These are phyloP conservation scores for Aradophagus sp. DNA, from an alignment of 1,140 invertebrate genomes.

Conservation along the genomic window DNA sequence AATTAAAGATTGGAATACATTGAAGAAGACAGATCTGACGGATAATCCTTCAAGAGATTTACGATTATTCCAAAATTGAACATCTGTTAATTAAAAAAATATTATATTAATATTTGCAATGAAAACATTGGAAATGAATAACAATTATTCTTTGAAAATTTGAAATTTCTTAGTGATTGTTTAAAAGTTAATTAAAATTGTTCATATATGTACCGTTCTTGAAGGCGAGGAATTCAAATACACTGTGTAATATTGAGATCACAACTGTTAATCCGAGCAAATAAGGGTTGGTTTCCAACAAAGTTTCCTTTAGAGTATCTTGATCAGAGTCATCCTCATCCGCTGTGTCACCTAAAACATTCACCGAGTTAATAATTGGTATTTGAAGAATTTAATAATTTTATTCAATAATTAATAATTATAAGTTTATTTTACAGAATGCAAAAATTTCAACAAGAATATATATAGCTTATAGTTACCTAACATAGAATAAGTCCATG, in stretches of 20 bases:
- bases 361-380: no score
- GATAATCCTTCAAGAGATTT: conserved; percentile 98
- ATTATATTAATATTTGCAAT: no score
- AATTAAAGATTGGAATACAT: conserved; percentile 96
- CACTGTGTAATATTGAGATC: conserved; percentile 96
- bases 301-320: conserved; percentile 96
- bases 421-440: no score
- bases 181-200: no score
- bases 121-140: no score
- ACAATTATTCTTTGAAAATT: conserved; percentile 1
- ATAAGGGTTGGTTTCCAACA: conserved; percentile 98
- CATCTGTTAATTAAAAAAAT: no score
- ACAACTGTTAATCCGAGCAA: conserved; percentile 92
- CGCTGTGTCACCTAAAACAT: conserved; percentile 67
- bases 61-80: conserved; percentile 99
- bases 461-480: conserved; percentile 43
- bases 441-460: no score
- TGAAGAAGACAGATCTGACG: conserved; percentile 99
- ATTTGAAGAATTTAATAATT: no score
- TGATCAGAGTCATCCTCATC: conserved; percentile 93
- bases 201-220: conserved; percentile 95
- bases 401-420: no score
- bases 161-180: conserved; percentile 21
- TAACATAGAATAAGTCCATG: conserved; percentile 77
- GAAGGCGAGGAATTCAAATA: conserved; percentile 99